phyloP scores from a whole-genome alignment of 92 coral and sea anemone genomes.

The Phenganax marumi region DNA sequence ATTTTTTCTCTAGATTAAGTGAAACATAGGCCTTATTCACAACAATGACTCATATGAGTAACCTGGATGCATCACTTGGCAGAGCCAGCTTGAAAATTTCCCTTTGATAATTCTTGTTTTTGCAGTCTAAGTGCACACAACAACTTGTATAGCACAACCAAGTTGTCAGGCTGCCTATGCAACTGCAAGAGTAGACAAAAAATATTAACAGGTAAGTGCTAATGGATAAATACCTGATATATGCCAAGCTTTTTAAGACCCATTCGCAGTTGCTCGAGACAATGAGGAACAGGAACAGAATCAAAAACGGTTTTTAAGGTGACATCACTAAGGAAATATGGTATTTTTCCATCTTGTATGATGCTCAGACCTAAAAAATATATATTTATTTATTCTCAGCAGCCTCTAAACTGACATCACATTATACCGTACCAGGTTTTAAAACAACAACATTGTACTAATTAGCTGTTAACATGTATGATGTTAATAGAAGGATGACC shows the following conservation, averaged over 20 bases:
- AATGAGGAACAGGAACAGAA: constrained; percentile 28
- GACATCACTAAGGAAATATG: constrained; percentile 43
- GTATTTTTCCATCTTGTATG: constrained; percentile 56
- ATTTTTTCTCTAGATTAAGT: too few relatives aligned
- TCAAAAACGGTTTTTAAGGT: constrained; percentile 45
- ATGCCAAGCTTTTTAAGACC: constrained; percentile 54
- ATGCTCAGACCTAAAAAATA: constrained; percentile 51
- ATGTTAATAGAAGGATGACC: not conserved
- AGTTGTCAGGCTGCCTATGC: not conserved
- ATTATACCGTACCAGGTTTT: not conserved
- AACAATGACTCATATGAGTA: too few relatives aligned
- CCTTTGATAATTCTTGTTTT: too few relatives aligned
- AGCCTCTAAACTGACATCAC: not conserved
- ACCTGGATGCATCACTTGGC: too few relatives aligned
- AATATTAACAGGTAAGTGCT: too few relatives aligned
- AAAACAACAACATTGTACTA: not conserved
- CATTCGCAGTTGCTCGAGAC: constrained; percentile 27
- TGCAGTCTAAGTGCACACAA: too few relatives aligned
- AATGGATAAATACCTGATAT: constrained; percentile 54
- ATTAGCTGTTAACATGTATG: not conserved
- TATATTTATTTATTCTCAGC: not conserved
- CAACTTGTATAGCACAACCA: too few relatives aligned
- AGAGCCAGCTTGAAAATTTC: too few relatives aligned
- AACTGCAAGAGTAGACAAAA: not conserved
- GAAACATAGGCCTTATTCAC: too few relatives aligned